These are phyloP conservation scores for Tachysurus vachellii DNA, from an alignment of 2,113 vertebrate genomes.

Conservation along the genomic window DNA sequence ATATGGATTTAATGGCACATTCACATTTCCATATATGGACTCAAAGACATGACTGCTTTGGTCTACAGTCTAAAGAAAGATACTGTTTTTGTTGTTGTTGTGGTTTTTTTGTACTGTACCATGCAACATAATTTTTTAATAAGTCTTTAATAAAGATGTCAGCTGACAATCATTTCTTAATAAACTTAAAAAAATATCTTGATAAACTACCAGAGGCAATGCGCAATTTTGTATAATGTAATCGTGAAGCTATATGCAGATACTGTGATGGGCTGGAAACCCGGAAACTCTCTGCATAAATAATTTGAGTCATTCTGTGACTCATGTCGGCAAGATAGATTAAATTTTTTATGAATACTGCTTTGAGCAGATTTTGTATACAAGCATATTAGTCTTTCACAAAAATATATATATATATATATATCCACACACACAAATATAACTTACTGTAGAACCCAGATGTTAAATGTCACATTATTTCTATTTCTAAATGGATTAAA, in stretches of 20 bases:
- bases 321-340: constrained; percentile 19
- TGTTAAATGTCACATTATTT: no score
- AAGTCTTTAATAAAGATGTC: neutral
- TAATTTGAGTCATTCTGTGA: constrained; percentile 35
- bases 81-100: no score
- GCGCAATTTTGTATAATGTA: neutral
- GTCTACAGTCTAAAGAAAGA: neutral
- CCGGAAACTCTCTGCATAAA: constrained; percentile 23
- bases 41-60: neutral
- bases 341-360: constrained; percentile 34
- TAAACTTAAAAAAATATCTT: neutral
- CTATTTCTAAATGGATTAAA: no score
- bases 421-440: neutral
- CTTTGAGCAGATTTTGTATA: constrained; percentile 11
- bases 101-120: neutral
- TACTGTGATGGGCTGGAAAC: neutral
- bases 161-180: neutral
- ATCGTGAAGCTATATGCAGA: neutral
- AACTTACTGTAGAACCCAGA: no score
- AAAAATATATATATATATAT: neutral
- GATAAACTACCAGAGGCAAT: neutral
- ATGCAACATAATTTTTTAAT: neutral
- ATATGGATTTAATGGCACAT: neutral
- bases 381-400: neutral
- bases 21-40: neutral